Conservation (phyloP, 2,888 invertebrate genomes). For the Cecidostiba fungosa region DNA sequence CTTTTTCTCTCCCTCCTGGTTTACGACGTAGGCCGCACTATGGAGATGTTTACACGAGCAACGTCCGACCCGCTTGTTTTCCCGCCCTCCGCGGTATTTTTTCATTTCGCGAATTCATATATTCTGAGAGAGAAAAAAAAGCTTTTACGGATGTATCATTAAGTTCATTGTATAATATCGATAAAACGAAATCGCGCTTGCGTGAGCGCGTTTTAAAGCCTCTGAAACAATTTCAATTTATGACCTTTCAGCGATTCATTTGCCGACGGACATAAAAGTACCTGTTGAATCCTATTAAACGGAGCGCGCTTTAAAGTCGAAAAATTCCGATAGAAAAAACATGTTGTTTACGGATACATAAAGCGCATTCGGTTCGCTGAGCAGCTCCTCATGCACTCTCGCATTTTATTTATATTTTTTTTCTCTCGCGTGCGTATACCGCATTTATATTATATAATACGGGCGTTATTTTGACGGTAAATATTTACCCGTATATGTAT, state of each 20-base stretch:
- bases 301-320: constrained; percentile 17
- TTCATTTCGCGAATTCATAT: background rate
- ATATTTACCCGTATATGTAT: background rate
- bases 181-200: background rate
- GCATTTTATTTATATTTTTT: background rate
- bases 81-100: background rate
- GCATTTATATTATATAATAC: background rate
- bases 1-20: background rate
- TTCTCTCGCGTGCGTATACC: background rate
- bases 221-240: constrained; percentile 20
- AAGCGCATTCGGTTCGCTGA: background rate
- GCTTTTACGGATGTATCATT: background rate
- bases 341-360: constrained; percentile 15
- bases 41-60: background rate
- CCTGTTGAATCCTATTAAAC: constrained; percentile 51
- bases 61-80: background rate
- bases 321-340: constrained; percentile 5
- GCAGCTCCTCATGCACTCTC: background rate
- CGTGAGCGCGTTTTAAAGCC: background rate
- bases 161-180: background rate
- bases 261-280: constrained; percentile 15
- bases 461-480: background rate
- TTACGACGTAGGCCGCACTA: background rate
- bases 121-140: background rate
- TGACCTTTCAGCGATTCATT: constrained; percentile 20